phyloP scores from a whole-genome alignment of 2,113 vertebrate species.

The Hypocryptadius cinnamomeus region DNA sequence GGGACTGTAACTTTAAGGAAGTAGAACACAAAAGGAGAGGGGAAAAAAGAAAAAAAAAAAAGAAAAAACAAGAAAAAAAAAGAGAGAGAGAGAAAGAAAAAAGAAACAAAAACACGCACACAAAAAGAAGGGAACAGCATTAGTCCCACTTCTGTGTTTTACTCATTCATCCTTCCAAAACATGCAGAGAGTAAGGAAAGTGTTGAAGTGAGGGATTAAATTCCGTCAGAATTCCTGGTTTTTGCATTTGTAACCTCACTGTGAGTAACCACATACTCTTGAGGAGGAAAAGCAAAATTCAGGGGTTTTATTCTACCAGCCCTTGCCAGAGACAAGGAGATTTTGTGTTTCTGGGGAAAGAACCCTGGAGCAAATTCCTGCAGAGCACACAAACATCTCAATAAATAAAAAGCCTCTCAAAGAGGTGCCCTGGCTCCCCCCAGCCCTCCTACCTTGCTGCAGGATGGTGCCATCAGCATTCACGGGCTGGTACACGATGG shows the following conservation, averaged over 20 bases:
- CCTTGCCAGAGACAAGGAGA: not conserved
- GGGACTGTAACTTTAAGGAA: conserved; percentile 82
- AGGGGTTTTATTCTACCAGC: not conserved
- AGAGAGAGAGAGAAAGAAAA: not conserved
- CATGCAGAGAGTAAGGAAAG: not conserved
- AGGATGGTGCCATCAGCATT: conserved; percentile 96
- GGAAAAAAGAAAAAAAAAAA: not conserved
- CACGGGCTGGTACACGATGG: conserved; percentile 98
- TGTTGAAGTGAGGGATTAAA: not conserved
- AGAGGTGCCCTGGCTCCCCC: not conserved
- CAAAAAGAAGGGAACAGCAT: conserved; percentile 72
- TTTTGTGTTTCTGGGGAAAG: not conserved
- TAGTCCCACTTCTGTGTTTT: conserved; percentile 69
- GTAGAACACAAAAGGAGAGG: conserved; percentile 52
- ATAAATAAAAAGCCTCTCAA: not conserved
- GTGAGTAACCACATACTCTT: fast-evolving
- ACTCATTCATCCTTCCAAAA: conserved; percentile 27
- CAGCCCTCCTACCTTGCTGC: conserved; percentile 83
- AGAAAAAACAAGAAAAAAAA: not conserved
- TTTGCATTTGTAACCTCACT: not conserved
- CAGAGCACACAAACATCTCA: not conserved
- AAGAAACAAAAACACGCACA: conserved; percentile 62
- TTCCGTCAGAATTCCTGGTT: not conserved
- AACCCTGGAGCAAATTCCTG: not conserved
- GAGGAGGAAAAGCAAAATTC: not conserved